Percentiles rank a stretch among this genome's conserved stretches.
Evolutionary conservation across 1,140 invertebrate species (phyloP).

Genomic region (Cydia fagiglandana): DNA sequence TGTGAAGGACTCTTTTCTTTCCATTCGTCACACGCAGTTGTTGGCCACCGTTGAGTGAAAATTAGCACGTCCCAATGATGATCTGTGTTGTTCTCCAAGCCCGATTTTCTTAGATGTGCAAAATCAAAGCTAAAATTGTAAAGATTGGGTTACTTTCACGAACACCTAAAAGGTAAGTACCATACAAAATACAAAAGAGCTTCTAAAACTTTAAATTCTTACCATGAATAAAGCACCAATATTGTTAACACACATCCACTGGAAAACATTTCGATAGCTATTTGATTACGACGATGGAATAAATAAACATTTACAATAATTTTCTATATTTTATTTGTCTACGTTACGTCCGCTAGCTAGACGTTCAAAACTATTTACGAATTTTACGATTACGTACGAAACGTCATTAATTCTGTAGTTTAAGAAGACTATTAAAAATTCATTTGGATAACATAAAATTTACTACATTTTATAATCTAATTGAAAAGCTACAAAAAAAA

Average conservation of each 20-base stretch:
- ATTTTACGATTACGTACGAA: neutral
- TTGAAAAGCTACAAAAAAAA: no score
- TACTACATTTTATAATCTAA: no score
- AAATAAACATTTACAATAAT: neutral
- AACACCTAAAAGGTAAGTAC: neutral
- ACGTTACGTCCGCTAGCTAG: neutral
- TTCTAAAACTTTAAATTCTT: neutral
- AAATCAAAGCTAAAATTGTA: conserved; percentile 42
- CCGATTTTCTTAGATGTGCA: conserved; percentile 34
- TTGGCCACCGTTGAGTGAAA: conserved; percentile 90
- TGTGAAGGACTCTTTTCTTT: conserved; percentile 80
- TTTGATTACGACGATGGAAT: neutral
- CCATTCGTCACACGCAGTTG: conserved; percentile 87
- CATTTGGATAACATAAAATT: no score
- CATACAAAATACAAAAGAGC: neutral
- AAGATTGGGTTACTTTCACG: conserved; percentile 11
- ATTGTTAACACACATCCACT: conserved; percentile 4
- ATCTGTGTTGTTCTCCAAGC: conserved; percentile 23
- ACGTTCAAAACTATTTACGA: conserved; percentile 4
- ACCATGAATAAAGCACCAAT: conserved; percentile 23
- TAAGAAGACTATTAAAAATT: no score
- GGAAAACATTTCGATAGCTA: neutral
- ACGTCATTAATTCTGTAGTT: neutral
- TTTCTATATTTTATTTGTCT: neutral
- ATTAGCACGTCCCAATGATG: conserved; percentile 85